Evolutionary conservation across 2,113 vertebrate genomes (phyloP).

Genomic region (Strix uralensis): DNA sequence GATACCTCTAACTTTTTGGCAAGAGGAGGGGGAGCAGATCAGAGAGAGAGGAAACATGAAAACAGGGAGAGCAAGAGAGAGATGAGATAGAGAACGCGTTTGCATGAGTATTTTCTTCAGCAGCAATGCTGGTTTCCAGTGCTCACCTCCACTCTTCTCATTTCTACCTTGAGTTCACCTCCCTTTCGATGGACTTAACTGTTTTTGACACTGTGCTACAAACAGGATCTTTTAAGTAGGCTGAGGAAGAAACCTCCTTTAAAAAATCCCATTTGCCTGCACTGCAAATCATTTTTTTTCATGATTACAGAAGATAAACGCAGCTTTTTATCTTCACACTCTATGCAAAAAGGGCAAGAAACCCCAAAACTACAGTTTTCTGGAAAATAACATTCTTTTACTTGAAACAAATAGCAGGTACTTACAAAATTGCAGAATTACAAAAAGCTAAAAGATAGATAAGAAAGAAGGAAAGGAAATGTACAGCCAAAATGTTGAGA

Average conservation of each 20-base stretch:
- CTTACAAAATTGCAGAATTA: background rate
- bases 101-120: background rate
- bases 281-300: background rate
- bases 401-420: background rate
- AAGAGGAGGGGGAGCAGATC: background rate
- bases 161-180: background rate
- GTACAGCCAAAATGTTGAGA: background rate
- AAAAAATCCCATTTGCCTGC: background rate
- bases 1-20: background rate
- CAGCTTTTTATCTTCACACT: background rate
- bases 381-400: background rate
- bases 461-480: background rate
- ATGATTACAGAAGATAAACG: background rate
- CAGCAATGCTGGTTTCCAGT: accelerated
- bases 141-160: background rate
- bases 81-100: background rate
- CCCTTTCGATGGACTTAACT: accelerated
- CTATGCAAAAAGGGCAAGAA: background rate
- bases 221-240: background rate
- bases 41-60: background rate
- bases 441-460: background rate
- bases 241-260: background rate
- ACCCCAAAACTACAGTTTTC: background rate
- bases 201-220: background rate
- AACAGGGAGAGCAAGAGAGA: background rate